A percentile compares a stretch with the other conserved stretches of the same genome.
Evolutionary conservation across 2,797 vertebrate species (phyloP).

Genomic region (Etheostoma perlongum): DNA sequence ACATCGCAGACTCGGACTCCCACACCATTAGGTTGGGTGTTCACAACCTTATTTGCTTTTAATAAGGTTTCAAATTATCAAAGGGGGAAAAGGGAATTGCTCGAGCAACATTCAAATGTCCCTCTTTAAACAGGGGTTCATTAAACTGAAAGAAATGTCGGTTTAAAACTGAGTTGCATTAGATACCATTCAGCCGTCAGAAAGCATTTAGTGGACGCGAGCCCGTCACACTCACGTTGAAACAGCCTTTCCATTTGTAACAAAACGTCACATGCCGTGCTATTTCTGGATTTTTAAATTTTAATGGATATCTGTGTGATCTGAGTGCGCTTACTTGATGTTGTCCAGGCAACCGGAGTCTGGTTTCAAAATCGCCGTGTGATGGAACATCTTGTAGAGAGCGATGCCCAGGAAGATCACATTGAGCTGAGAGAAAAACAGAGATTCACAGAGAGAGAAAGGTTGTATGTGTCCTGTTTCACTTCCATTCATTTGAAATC

Average conservation of each 20-base stretch:
- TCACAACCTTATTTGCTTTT: conserved; percentile 62
- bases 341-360: conserved; percentile 99
- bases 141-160: conserved; percentile 29
- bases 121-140: conserved; percentile 24
- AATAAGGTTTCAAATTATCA: conserved; percentile 65
- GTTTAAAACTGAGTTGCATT: not conserved
- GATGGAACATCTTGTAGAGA: conserved; percentile 99
- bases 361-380: conserved; percentile 98
- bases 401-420: conserved; percentile 99
- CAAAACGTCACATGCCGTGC: conserved; percentile 32
- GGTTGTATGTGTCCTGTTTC: conserved; percentile 45
- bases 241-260: conserved; percentile 44
- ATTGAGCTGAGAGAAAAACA: conserved; percentile 88
- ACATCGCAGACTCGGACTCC: conserved; percentile 42
- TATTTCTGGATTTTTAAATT: conserved; percentile 57
- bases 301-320: conserved; percentile 59
- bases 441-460: conserved; percentile 11
- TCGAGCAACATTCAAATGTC: not conserved
- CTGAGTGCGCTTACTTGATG: conserved; percentile 94
- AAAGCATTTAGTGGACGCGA: conserved; percentile 8
- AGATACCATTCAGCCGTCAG: conserved; percentile 12
- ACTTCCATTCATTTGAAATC: conserved; percentile 77
- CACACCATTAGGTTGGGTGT: conserved; percentile 25
- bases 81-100: conserved; percentile 33
- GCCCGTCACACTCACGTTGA: conserved; percentile 11